These are phyloP conservation scores for Oryzias sinensis DNA, from an alignment of 2,797 vertebrate species.

Conservation along the genomic window DNA sequence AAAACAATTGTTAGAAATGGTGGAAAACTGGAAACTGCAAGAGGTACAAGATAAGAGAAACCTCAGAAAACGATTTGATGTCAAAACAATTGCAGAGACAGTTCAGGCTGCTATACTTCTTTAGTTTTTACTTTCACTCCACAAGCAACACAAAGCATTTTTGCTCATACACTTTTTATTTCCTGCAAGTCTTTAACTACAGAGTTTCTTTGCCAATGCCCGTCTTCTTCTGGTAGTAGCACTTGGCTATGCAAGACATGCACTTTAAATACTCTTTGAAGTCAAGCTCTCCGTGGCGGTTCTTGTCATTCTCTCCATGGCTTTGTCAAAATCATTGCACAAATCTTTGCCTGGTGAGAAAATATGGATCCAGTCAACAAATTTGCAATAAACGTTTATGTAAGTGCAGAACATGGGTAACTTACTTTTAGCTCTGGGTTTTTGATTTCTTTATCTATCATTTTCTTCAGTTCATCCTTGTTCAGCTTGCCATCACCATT, in stretches of 20 bases:
- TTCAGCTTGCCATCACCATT: constrained; percentile 37
- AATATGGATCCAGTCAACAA: background rate
- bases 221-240: constrained; percentile 14
- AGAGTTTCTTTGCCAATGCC: background rate
- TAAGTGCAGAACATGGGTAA: background rate
- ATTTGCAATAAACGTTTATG: background rate
- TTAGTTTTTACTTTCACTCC: too few species aligned
- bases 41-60: too few species aligned
- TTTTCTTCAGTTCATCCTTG: constrained; percentile 25
- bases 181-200: background rate
- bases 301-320: constrained; percentile 43
- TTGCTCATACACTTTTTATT: background rate
- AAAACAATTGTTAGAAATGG: too few species aligned
- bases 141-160: background rate
- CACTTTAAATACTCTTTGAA: constrained; percentile 52
- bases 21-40: too few species aligned
- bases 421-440: constrained; percentile 48
- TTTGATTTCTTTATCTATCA: constrained; percentile 40
- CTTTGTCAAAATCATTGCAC: constrained; percentile 27
- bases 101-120: too few species aligned
- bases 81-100: too few species aligned
- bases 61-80: too few species aligned
- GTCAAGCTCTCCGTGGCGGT: constrained; percentile 49
- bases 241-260: constrained; percentile 31
- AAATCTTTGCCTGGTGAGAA: constrained; percentile 45